These are phyloP conservation scores for Melanotaenia nigrans DNA, from an alignment of 2,797 vertebrate genomes.

Conservation along the genomic window DNA sequence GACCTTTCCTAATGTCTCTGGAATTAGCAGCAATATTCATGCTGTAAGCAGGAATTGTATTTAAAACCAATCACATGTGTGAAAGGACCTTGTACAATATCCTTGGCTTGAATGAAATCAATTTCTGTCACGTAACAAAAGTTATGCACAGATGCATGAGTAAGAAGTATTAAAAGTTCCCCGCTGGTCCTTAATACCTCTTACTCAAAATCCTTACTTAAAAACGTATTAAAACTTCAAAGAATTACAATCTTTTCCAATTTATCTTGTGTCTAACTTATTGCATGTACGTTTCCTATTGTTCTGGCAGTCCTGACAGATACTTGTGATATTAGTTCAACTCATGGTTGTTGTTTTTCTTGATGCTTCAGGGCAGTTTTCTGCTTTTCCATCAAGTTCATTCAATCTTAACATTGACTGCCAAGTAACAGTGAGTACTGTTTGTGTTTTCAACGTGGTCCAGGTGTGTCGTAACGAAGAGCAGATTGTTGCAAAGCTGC, in stretches of 20 bases:
- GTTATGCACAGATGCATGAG: background rate
- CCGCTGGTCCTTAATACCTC: conserved; percentile 20
- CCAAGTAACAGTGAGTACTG: background rate
- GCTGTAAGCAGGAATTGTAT: conserved; percentile 20
- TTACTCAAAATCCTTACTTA: conserved; percentile 16
- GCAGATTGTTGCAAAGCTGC: conserved; percentile 93
- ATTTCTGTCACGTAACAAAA: background rate
- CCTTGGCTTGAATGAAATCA: background rate
- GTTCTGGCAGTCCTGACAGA: background rate
- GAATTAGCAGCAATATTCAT: conserved; percentile 37
- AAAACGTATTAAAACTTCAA: conserved; percentile 32
- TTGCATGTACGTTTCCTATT: background rate
- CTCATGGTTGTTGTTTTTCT: background rate
- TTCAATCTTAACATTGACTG: background rate
- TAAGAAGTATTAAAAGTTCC: conserved; percentile 14
- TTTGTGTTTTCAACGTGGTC: background rate
- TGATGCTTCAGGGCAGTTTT: background rate
- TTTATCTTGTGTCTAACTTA: background rate
- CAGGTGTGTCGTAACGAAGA: conserved; percentile 97
- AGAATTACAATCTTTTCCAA: background rate
- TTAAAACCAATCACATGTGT: conserved; percentile 27
- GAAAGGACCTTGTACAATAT: background rate
- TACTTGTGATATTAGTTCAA: background rate
- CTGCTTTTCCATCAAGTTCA: background rate
- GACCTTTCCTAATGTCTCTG: conserved; percentile 54